These are phyloP conservation scores for Pseudorhiza aurosa DNA, from an alignment of 30 jellyfish, hydroid and myxozoan species.

Conservation along the genomic window DNA sequence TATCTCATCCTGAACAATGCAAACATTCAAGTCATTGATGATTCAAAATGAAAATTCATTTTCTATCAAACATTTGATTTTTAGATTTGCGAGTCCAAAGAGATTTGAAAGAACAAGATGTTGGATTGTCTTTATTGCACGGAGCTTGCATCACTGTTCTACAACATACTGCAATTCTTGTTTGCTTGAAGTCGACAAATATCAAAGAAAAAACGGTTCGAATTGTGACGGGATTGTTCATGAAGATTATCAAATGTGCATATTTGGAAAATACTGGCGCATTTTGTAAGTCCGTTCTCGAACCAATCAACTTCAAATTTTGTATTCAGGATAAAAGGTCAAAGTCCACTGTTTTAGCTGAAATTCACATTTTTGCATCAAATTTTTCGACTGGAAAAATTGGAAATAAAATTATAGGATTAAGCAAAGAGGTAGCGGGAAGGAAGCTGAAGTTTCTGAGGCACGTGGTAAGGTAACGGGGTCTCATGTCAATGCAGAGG, in stretches of 20 bases:
- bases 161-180: constrained; percentile 61
- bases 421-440: too few relatives aligned
- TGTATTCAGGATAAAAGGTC: too few relatives aligned
- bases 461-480: too few relatives aligned
- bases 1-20: too few relatives aligned
- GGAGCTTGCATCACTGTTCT: constrained; percentile 68
- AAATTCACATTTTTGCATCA: too few relatives aligned
- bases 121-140: constrained; percentile 38
- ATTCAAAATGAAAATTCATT: not conserved
- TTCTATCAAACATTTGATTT: not conserved
- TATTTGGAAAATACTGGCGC: constrained; percentile 52
- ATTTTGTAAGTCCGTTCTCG: constrained; percentile 55
- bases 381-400: too few relatives aligned
- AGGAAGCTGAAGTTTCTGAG: too few relatives aligned
- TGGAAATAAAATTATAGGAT: too few relatives aligned
- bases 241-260: constrained; percentile 55
- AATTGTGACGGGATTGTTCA: constrained; percentile 42
- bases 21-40: too few relatives aligned
- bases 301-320: too few relatives aligned
- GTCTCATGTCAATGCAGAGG: too few relatives aligned
- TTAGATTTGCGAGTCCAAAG: not conserved
- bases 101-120: constrained; percentile 29
- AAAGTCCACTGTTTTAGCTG: too few relatives aligned
- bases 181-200: constrained; percentile 39
- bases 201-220: constrained; percentile 54